Percentiles rank a stretch among this genome's conserved stretches.
phyloP scores from a whole-genome alignment of 2,797 vertebrate genomes.

The Mormyrops boulengeri region DNA sequence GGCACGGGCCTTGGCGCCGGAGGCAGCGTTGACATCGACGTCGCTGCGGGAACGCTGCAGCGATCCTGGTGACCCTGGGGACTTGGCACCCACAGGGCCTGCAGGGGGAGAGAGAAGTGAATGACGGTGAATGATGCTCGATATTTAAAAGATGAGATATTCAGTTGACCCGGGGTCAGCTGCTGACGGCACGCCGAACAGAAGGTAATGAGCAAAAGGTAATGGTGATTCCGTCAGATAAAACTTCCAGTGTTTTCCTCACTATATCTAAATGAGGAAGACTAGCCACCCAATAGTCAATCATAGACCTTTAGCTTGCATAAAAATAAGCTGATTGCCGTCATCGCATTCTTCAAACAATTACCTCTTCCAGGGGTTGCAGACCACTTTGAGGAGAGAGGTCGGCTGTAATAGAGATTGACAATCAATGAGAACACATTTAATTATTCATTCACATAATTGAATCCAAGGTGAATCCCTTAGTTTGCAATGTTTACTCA shows the following conservation, averaged over 20 bases:
- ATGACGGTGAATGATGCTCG: not conserved
- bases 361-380: slow-evolving; percentile 66
- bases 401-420: slow-evolving; percentile 49
- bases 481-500: not conserved
- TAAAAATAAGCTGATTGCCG: not conserved
- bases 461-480: not conserved
- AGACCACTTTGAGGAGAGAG: slow-evolving; percentile 68
- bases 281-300: not conserved
- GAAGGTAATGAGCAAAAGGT: not conserved
- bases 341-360: not conserved
- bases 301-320: not conserved
- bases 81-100: slow-evolving; percentile 63
- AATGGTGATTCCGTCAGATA: not conserved
- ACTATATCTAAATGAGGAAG: not conserved
- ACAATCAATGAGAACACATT: not conserved
- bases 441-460: not conserved
- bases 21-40: slow-evolving; percentile 72
- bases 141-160: not conserved
- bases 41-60: slow-evolving; percentile 75
- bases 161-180: not conserved
- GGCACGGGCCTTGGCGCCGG: slow-evolving; percentile 69
- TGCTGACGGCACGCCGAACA: not conserved
- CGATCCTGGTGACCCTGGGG: slow-evolving; percentile 62
- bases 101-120: not conserved
- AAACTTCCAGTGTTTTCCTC: not conserved